Evolutionary conservation across 2,888 invertebrate genomes (phyloP), one percentile per base, ranked within the genome.

Genomic region (Lycia hirtaria): DNA sequence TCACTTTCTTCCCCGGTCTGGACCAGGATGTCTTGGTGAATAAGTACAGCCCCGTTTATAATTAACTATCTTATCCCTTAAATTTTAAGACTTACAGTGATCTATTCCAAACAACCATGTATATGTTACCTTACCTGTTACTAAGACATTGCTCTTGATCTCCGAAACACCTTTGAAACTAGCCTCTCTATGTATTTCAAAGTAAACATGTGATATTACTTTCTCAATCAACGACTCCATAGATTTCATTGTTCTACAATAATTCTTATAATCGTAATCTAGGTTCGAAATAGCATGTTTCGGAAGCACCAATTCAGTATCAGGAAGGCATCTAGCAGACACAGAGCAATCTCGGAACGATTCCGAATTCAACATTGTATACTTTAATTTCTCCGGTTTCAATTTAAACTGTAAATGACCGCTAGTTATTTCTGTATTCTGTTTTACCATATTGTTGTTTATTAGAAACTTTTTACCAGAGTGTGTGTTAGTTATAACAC

Each of bases 331-430:
- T 65, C 81, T 85, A 0, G 87, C 91, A 6, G 87, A 65, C 55
- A 93, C 86, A 3, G 90, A 89, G 64, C 93, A 93, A 26, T 89
- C 84, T 52, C 93, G 81, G 49, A 93, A 89, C 9, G 93, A 92
- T 64, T 93, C 91, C 0, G 91, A 86, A 77, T 89, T 88, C 10
- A 93, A 65, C 73, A 93, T 75, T 15, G 93, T 93, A 67, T 88
- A 93, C 56, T 86, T 92, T 0, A 90, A 57, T 50, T 80, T 88
- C 1, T 86, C 85, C 0, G 93, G 93, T 63, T 85, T 84, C 1
- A 92, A 69, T 53, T 87, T 88, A 33, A 92, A 85, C 61, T 85
- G 85, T 37, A 92, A 64, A 64, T 77, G 85, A 0, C 92, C 88
- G 55, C 64, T 70, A 55, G 80, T 76, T 51, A 91, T 84, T 59